Evolutionary conservation across 37 sponge, comb jelly and placozoan genomes (phyloP).

Genomic region (Oscarella lobularis): DNA sequence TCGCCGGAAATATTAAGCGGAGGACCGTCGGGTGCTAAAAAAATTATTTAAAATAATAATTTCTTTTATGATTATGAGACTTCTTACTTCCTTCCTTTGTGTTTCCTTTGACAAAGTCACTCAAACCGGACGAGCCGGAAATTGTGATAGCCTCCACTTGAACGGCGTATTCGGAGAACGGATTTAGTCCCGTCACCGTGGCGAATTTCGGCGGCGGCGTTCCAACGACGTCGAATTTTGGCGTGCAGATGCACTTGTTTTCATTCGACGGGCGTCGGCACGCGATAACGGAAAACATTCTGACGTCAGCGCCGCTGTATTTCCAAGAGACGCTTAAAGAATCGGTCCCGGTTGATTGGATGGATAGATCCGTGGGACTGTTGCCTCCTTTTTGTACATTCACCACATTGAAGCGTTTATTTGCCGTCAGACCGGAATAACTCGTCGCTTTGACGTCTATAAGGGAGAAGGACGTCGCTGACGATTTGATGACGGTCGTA

Average conservation of each 20-base stretch:
- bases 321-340: background rate
- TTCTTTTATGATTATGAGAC: too few relatives aligned
- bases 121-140: slow-evolving; percentile 12
- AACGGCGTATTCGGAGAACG: background rate
- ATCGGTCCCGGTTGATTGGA: background rate
- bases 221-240: background rate
- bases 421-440: background rate
- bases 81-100: too few relatives aligned
- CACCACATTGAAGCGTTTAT: background rate
- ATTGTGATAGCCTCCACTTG: background rate
- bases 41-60: too few relatives aligned
- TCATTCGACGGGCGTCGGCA: background rate
- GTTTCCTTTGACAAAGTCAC: too few relatives aligned
- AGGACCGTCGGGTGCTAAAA: too few relatives aligned
- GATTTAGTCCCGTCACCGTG: background rate
- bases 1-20: too few relatives aligned
- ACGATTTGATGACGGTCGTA: too few relatives aligned
- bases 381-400: background rate
- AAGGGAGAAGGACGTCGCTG: too few relatives aligned
- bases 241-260: background rate
- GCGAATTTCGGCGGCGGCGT: too few relatives aligned
- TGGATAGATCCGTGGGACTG: background rate
- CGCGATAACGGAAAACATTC: background rate
- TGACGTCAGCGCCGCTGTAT: background rate
- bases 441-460: background rate